A percentile compares a stretch with the other conserved stretches of the same genome.
Conservation (phyloP, 2,113 vertebrate genomes). For the Scytalopus superciliaris region DNA sequence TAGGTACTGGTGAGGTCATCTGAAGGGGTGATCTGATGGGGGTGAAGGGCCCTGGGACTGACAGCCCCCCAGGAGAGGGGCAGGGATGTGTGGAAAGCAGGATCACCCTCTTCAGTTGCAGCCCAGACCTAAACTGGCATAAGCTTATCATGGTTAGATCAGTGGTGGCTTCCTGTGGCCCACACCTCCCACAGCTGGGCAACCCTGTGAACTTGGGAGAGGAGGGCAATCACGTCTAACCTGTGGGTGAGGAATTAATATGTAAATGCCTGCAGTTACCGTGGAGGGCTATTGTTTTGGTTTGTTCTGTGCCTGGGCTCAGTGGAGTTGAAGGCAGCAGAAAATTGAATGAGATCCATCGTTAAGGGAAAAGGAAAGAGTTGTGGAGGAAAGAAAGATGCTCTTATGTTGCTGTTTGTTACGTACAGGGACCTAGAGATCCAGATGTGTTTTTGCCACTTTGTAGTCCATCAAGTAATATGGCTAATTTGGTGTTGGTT, state of each 20-base stretch:
- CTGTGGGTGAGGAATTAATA: not conserved
- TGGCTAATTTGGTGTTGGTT: not conserved
- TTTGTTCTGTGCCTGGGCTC: not conserved
- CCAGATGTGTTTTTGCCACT: not conserved
- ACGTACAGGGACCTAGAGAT: not conserved
- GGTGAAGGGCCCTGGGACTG: not conserved
- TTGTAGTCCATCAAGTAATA: not conserved
- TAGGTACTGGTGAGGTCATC: not conserved
- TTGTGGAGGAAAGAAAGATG: not conserved
- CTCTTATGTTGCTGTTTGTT: not conserved
- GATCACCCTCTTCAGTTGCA: not conserved
- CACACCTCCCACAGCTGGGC: not conserved
- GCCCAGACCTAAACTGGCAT: not conserved
- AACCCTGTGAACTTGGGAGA: not conserved
- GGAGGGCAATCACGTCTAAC: accelerated
- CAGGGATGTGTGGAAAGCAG: not conserved
- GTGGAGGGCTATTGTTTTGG: not conserved
- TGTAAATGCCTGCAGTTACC: not conserved
- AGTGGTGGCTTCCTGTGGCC: not conserved
- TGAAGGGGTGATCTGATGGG: accelerated
- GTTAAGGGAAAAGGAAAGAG: not conserved
- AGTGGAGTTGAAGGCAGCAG: not conserved
- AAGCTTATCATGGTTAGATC: not conserved
- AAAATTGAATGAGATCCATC: accelerated
- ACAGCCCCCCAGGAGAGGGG: not conserved